Evolutionary conservation across 2,797 vertebrate species (phyloP), one percentile per base, ranked within the genome.

Genomic region (Sardinella longiceps): DNA sequence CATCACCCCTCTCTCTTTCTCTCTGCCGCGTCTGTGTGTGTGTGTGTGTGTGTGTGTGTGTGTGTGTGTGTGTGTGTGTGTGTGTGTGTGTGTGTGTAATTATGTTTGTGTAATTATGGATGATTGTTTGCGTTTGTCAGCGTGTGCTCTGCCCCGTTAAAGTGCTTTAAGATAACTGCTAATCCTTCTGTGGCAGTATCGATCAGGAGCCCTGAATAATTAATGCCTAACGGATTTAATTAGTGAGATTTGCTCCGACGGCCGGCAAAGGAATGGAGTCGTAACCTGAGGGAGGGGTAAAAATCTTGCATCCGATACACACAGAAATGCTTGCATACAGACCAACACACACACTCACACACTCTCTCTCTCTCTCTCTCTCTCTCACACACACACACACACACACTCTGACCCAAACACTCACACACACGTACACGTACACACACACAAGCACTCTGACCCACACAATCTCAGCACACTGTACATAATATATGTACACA

Each of bases 201-300:
- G 94, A 95, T 95, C 92, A 90, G 89, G 82, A 81, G 89, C 87
- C 87, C 88, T 94, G 88, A 94, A 94, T 95, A 94, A 95, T 95
- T 95, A 92, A 95, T 95, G 92, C 86, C 89, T 90, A 90, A 91
- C 88, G 88, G 94, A 93, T 95, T 95, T 95, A 94, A 95, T 95
- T 95, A 95, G 93, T 91, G 88, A 92, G 93, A 92, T 94, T 94
- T 93, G 88, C 93, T 92, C 89, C 85, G 88, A 92, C 93, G 90
- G 90, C 88, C 90, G 86, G 88, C 90, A 89, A 88, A 92, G 90
- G 92, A 92, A 94, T 94, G 90, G 91, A 94, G 91, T 92, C 88
- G 60, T 89, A 86, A 85, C 66, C 81, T 86, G 81, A 70, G 43
- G 82, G 63, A 84, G 81, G 80, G 86, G 39, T 18, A 81, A 56